These are phyloP conservation scores for Amphiprion clarkii DNA, from an alignment of 2,797 vertebrate genomes.

Conservation along the genomic window DNA sequence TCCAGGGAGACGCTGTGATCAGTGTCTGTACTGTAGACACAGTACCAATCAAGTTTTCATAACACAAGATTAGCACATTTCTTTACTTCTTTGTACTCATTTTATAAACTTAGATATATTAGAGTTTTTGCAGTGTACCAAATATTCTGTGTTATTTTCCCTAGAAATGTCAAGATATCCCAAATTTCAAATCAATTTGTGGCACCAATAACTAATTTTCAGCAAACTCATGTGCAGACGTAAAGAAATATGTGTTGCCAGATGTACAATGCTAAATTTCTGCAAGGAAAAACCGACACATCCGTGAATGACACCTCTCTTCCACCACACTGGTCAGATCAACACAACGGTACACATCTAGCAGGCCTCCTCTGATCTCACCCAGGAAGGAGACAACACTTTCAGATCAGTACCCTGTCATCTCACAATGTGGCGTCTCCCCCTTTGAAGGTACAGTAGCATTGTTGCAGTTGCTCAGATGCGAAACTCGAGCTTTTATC, in stretches of 20 bases:
- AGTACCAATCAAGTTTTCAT: constrained; percentile 19
- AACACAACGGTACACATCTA: constrained; percentile 67
- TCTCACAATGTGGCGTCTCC: constrained; percentile 78
- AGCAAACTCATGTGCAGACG: neutral
- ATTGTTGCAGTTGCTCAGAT: constrained; percentile 80
- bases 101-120: neutral
- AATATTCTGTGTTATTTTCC: too few species aligned
- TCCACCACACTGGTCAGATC: constrained; percentile 80
- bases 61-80: constrained; percentile 6
- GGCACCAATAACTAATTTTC: neutral
- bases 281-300: constrained; percentile 40
- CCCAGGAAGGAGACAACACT: constrained; percentile 78
- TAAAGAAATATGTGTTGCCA: constrained; percentile 1
- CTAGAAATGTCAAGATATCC: neutral
- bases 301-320: constrained; percentile 55
- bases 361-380: constrained; percentile 80
- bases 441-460: constrained; percentile 83
- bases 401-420: constrained; percentile 81
- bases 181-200: neutral
- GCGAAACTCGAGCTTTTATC: constrained; percentile 85
- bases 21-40: constrained; percentile 16
- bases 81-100: neutral
- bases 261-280: constrained; percentile 13
- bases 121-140: too few species aligned
- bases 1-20: constrained; percentile 13